Evolutionary conservation across 2,888 invertebrate genomes (phyloP), one percentile per base, ranked within the genome.

Genomic region (Leptinotarsa rubiginosa): DNA sequence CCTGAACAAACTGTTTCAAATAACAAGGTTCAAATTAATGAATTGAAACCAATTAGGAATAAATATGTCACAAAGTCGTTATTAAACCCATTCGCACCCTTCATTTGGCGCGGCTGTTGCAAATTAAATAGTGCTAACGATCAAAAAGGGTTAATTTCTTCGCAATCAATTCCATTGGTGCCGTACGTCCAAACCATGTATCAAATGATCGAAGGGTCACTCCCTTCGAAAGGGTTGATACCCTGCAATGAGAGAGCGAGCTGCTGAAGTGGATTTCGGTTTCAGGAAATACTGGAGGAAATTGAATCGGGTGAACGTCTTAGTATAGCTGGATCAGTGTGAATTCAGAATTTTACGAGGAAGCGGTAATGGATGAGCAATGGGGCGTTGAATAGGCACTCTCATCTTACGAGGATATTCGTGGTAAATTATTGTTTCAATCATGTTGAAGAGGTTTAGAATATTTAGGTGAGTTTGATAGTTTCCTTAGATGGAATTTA

Each of bases 91-190:
- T 79, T 78, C 77, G 75, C 75, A 71, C 77, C 75, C 76, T 74
- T 56, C 72, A 74, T 75, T 73, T 52, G 64, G 64, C 31, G 62
- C 73, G 65, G 74, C 78, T 77, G 81, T 70, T 80, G 73, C 79
- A 80, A 82, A 81, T 82, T 82, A 80, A 80, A 82, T 79, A 79
- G 79, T 77, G 80, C 77, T 80, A 78, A 81, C 80, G 79, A 81
- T 78, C 78, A 70, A 77, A 79, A 78, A 77, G 82, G 82, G 81
- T 82, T 81, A 81, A 81, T 81, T 81, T 80, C 80, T 82, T 82
- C 73, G 81, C 78, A 81, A 81, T 82, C 81, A 82, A 79, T 81
- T 78, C 75, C 79, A 76, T 54, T 76, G 75, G 81, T 77, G 79
- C 74, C 77, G 77, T 71, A 79, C 70, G 78, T 80, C 76, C 77